Conservation (phyloP, 2,113 vertebrate species). For the Eurypyga helias region DNA sequence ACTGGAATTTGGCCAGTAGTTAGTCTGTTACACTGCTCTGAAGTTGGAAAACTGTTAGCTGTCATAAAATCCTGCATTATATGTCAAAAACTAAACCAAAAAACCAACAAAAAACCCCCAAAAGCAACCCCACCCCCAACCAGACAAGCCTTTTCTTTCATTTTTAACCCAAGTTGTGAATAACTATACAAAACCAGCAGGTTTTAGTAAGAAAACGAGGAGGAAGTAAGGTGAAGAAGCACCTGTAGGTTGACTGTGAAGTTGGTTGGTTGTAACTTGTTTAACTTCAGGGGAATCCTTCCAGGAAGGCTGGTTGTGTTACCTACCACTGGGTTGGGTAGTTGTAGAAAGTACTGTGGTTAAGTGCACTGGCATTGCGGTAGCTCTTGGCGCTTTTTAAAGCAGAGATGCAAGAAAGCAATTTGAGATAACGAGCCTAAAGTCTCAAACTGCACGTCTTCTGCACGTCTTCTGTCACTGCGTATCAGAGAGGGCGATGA, state of each 20-base stretch:
- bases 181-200: not conserved
- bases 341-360: not conserved
- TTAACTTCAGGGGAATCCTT: not conserved
- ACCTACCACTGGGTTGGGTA: not conserved
- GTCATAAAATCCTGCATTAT: accelerated
- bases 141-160: not conserved
- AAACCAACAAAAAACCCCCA: accelerated
- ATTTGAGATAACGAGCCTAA: not conserved
- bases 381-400: not conserved
- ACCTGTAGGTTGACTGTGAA: not conserved
- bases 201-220: not conserved
- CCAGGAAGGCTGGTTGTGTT: not conserved
- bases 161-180: not conserved
- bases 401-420: not conserved
- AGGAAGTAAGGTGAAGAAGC: not conserved
- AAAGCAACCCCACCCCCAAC: not conserved
- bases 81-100: not conserved
- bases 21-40: not conserved
- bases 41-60: accelerated
- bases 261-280: not conserved
- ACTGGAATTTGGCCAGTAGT: not conserved
- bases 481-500: not conserved
- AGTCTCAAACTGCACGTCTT: not conserved
- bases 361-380: not conserved
- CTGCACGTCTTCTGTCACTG: not conserved